Percentiles rank a stretch among this genome's conserved stretches.
phyloP scores from a whole-genome alignment of 2,113 vertebrate species.

The Oxyruncus cristatus region DNA sequence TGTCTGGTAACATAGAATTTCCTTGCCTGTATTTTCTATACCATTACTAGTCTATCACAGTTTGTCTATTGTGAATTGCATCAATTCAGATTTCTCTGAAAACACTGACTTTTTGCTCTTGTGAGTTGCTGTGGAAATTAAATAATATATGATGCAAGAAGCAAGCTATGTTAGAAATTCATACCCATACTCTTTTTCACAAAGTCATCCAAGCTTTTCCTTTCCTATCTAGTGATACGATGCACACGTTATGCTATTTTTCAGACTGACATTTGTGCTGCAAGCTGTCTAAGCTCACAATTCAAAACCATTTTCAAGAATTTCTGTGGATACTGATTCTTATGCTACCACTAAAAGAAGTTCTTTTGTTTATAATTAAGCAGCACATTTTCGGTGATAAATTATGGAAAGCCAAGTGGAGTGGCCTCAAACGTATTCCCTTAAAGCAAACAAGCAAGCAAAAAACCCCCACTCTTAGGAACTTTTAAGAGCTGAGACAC shows the following conservation, averaged over 20 bases:
- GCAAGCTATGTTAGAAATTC: background rate
- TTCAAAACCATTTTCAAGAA: background rate
- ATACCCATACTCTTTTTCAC: background rate
- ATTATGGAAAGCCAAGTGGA: background rate
- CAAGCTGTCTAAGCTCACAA: background rate
- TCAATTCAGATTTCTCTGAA: background rate
- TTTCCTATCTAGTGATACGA: background rate
- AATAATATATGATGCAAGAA: constrained; percentile 18
- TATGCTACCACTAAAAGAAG: background rate
- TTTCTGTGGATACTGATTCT: background rate
- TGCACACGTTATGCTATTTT: background rate
- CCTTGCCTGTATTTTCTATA: background rate
- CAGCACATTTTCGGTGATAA: background rate
- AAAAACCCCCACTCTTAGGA: background rate
- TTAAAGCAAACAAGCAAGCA: background rate
- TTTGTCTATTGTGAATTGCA: background rate
- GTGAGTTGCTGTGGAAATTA: constrained; percentile 12
- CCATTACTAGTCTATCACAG: background rate
- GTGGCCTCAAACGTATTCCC: background rate
- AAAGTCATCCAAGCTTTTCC: background rate
- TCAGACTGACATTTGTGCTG: background rate
- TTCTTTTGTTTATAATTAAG: background rate
- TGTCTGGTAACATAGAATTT: background rate
- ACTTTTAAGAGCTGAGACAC: background rate
- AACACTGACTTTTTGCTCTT: background rate